phyloP scores from a whole-genome alignment of 2,113 vertebrate genomes.

The Machaerirhynchus nigripectus region DNA sequence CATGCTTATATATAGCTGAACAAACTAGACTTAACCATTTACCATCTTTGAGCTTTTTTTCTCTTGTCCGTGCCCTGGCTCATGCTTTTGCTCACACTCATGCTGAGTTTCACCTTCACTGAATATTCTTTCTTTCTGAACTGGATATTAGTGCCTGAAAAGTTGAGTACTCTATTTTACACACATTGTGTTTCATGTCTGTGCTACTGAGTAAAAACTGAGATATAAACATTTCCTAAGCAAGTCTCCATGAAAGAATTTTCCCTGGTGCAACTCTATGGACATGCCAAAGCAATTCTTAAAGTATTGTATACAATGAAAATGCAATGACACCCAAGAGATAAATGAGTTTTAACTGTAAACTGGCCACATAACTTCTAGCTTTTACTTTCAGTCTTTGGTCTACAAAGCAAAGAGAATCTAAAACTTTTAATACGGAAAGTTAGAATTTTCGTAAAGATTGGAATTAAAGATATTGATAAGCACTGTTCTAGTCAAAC shows the following conservation, averaged over 20 bases:
- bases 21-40: neutral
- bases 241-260: neutral
- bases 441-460: neutral
- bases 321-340: neutral
- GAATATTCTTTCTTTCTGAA: neutral
- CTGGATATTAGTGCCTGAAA: neutral
- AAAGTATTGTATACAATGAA: neutral
- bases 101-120: neutral
- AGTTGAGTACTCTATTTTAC: neutral
- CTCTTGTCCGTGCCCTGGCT: neutral
- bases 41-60: neutral
- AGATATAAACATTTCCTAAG: slow-evolving; percentile 1
- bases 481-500: neutral
- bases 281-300: neutral
- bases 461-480: neutral
- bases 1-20: slow-evolving; percentile 8
- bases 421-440: neutral
- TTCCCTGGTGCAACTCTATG: neutral
- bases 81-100: neutral
- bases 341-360: neutral
- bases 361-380: neutral
- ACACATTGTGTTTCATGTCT: neutral
- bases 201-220: neutral
- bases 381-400: neutral
- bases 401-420: neutral